Evolutionary conservation across 2,888 invertebrate genomes (phyloP).

Genomic region (Tolmerus cingulatus): DNA sequence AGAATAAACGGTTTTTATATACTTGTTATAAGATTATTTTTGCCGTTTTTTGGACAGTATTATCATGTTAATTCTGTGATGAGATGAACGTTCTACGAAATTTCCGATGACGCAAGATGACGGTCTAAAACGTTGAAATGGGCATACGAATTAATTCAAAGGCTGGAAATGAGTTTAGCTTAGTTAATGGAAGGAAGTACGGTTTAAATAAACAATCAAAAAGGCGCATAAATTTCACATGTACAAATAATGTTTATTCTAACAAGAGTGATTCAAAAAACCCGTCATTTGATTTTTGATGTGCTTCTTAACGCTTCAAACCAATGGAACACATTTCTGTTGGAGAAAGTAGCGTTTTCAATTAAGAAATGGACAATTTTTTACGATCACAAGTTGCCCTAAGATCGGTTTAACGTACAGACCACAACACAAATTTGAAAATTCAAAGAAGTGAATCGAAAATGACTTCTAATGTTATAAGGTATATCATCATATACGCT

Average conservation of each 20-base stretch:
- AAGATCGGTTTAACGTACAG: too few relatives aligned
- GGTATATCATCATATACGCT: too few relatives aligned
- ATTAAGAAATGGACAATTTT: not conserved
- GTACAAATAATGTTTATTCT: not conserved
- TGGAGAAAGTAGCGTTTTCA: not conserved
- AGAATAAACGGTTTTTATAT: not conserved
- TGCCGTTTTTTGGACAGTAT: not conserved
- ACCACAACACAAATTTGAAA: too few relatives aligned
- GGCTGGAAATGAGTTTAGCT: not conserved
- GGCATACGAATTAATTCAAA: not conserved
- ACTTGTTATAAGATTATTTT: not conserved
- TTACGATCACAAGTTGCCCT: too few relatives aligned
- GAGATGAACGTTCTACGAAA: not conserved
- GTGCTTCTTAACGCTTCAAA: too few relatives aligned
- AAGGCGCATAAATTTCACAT: not conserved
- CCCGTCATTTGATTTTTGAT: too few relatives aligned
- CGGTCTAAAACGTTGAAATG: not conserved
- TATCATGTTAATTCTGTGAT: not conserved
- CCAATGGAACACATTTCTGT: not conserved
- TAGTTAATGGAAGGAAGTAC: not conserved
- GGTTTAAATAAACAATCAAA: not conserved
- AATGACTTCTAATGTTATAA: too few relatives aligned
- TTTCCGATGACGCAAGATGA: not conserved
- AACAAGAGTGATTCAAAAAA: not conserved
- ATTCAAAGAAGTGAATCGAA: too few relatives aligned